Percentiles rank a stretch among this genome's conserved stretches.
These are phyloP conservation scores for Xestia sexstrigata DNA, from an alignment of 2,888 invertebrate species.

Conservation along the genomic window DNA sequence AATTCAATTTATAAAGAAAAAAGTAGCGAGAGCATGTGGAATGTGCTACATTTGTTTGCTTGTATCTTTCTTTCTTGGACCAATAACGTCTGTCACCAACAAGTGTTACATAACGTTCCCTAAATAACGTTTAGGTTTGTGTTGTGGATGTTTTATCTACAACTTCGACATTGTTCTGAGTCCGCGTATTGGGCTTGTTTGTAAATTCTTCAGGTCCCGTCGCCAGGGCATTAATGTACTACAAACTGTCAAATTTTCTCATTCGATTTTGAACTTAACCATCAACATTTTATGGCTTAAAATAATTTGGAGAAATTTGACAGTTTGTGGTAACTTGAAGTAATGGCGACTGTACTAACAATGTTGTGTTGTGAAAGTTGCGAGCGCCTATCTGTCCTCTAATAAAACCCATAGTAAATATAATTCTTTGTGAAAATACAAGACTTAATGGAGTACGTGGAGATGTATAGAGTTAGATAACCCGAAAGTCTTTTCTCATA, in stretches of 20 bases:
- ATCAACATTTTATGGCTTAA: too few species aligned
- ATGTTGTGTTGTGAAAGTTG: constrained; percentile 72
- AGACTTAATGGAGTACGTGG: constrained; percentile 58
- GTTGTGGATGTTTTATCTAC: constrained; percentile 65
- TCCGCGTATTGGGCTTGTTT: constrained; percentile 62
- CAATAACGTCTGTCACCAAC: constrained; percentile 8
- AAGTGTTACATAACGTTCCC: constrained; percentile 29
- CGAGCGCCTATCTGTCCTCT: constrained; percentile 63
- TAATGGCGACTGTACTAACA: constrained; percentile 45
- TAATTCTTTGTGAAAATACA: constrained; percentile 62
- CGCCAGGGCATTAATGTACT: too few species aligned
- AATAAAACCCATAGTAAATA: constrained; percentile 57
- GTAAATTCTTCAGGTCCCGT: constrained; percentile 62
- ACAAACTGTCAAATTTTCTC: too few species aligned
- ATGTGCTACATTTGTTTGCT: constrained; percentile 4
- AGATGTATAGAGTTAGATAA: constrained; percentile 63
- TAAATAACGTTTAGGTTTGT: constrained; percentile 44
- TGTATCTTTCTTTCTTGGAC: neutral
- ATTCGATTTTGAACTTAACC: too few species aligned
- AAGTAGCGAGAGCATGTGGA: neutral
- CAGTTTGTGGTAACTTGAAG: too few species aligned
- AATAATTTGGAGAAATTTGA: too few species aligned
- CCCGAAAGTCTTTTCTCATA: constrained; percentile 67
- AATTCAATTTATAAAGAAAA: neutral
- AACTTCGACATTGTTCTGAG: constrained; percentile 64